Percentiles rank a stretch among this genome's conserved stretches.
Evolutionary conservation across 35 echinoderm and acorn worm species (phyloP).

Genomic region (Lytechinus variegatus): DNA sequence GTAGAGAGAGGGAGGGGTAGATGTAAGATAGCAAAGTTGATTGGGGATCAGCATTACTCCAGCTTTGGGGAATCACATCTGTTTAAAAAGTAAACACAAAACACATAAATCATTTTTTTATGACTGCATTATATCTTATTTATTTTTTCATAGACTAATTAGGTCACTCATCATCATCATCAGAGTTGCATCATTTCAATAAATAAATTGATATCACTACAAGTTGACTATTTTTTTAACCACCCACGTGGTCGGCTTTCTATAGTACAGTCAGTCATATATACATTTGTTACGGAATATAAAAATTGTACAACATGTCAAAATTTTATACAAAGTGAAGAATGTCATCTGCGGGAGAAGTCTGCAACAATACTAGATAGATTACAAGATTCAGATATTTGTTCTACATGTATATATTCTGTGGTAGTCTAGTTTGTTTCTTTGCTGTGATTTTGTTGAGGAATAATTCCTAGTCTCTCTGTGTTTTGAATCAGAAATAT

Average conservation of each 20-base stretch:
- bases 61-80: background rate
- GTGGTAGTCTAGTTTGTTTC: background rate
- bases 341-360: background rate
- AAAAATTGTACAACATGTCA: slow-evolving; percentile 20
- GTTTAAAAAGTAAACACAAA: background rate
- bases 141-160: background rate
- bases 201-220: background rate
- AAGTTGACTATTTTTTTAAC: background rate
- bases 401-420: background rate
- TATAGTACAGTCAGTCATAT: slow-evolving; percentile 19
- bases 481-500: background rate
- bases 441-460: background rate
- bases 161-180: background rate
- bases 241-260: background rate
- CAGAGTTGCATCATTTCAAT: background rate
- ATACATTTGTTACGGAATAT: slow-evolving; percentile 14
- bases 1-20: background rate
- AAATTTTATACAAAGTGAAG: slow-evolving; percentile 18
- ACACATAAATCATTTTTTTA: background rate
- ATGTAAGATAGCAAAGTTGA: background rate
- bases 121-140: background rate
- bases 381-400: background rate
- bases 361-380: background rate
- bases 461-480: background rate
- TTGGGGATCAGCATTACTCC: no score